phyloP scores from a whole-genome alignment of 2,888 invertebrate species.

The Frankliniella fusca region DNA sequence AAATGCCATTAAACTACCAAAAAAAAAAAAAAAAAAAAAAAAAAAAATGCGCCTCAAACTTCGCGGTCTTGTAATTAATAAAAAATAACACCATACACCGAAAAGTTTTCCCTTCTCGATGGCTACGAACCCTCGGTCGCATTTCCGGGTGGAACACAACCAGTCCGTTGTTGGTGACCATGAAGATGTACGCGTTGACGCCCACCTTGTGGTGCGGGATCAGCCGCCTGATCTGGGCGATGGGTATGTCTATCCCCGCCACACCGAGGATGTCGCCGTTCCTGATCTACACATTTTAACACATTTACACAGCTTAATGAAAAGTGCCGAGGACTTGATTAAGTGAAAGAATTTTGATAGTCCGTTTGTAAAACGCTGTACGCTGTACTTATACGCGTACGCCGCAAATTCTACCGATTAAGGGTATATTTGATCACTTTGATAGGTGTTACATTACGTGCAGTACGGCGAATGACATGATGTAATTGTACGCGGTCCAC shows the following conservation, averaged over 20 bases:
- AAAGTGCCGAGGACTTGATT: too few species aligned
- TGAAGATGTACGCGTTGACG: conserved; percentile 15
- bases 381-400: too few species aligned
- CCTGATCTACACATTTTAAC: not conserved
- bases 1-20: not conserved
- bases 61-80: too few species aligned
- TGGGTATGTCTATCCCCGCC: not conserved
- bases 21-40: not conserved
- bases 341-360: not conserved
- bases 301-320: not conserved
- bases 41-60: too few species aligned
- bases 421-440: too few species aligned
- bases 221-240: not conserved
- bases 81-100: too few species aligned
- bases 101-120: too few species aligned
- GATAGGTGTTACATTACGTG: too few species aligned
- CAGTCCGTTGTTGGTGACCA: conserved; percentile 8
- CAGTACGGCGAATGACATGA: too few species aligned
- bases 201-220: not conserved
- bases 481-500: too few species aligned
- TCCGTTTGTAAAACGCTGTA: too few species aligned
- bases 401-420: too few species aligned
- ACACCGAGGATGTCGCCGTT: not conserved
- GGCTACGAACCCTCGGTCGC: not conserved
- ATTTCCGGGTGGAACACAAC: not conserved